These are phyloP conservation scores for Leptopterna dolabrata DNA, from an alignment of 2,888 invertebrate species.

Conservation along the genomic window DNA sequence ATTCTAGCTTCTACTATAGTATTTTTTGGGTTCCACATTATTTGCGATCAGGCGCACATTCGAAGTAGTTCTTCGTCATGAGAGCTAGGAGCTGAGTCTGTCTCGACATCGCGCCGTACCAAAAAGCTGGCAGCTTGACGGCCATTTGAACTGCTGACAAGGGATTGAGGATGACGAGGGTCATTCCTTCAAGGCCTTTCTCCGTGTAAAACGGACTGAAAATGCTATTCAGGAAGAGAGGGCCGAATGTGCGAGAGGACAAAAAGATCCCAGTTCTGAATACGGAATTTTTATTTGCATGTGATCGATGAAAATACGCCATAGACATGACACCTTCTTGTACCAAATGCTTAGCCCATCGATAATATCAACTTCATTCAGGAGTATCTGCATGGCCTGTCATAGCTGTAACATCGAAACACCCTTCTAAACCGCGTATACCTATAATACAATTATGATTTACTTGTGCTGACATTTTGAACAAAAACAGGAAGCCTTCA, in stretches of 20 bases:
- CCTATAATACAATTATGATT: no score
- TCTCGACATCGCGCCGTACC: not conserved
- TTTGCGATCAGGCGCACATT: not conserved
- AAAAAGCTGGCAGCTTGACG: not conserved
- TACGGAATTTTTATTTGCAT: not conserved
- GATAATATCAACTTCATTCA: not conserved
- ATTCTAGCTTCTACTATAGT: not conserved
- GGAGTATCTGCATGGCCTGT: not conserved
- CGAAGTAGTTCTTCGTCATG: not conserved
- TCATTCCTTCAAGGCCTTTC: not conserved
- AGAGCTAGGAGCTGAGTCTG: not conserved
- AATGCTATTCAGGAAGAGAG: not conserved
- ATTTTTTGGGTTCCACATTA: not conserved
- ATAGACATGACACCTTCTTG: not conserved
- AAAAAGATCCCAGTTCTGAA: not conserved
- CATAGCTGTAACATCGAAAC: not conserved
- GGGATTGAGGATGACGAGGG: not conserved
- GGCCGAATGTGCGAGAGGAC: not conserved
- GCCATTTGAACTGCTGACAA: not conserved
- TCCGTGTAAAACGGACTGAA: not conserved
- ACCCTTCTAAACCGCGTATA: no score
- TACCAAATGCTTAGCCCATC: not conserved
- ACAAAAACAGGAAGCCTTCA: no score
- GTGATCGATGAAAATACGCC: not conserved
- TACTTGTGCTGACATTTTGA: no score